Conservation (phyloP, 2,888 invertebrate genomes). For the Drosophila picticornis region DNA sequence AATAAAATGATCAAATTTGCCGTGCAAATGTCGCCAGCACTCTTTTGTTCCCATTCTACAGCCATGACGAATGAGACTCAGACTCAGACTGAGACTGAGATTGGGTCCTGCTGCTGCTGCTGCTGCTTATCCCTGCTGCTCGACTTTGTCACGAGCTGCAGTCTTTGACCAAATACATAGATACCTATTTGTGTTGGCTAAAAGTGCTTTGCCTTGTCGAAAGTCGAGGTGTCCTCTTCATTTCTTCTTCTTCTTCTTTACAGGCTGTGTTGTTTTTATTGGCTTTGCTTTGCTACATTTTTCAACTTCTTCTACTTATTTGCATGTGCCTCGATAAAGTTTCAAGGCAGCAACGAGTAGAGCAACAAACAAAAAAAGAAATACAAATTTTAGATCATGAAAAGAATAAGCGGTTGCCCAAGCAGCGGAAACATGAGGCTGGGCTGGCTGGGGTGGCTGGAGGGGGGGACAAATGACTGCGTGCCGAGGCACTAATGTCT, state of each 20-base stretch:
- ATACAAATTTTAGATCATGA: conserved; percentile 12
- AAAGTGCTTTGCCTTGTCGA: not conserved
- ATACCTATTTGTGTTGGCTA: not conserved
- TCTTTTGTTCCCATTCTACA: not conserved
- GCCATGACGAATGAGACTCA: conserved; percentile 29
- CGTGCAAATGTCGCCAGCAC: conserved; percentile 30
- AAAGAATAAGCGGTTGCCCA: conserved; percentile 39
- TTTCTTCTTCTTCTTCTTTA: no score
- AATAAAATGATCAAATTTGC: conserved; percentile 72
- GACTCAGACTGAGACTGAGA: not conserved
- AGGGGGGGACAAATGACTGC: conserved; percentile 32
- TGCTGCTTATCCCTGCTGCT: not conserved
- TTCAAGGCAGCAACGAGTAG: conserved; percentile 17
- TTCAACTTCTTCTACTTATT: conserved; percentile 24
- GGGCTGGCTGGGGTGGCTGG: not conserved
- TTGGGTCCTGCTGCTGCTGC: conserved; percentile 1
- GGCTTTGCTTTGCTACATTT: conserved; percentile 13
- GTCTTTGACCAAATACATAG: not conserved
- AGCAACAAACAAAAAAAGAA: conserved; percentile 16
- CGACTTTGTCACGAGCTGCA: conserved; percentile 17
- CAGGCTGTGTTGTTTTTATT: not conserved
- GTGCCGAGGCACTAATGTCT: conserved; percentile 70
- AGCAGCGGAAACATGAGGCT: conserved; percentile 26
- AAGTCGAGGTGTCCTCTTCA: conserved; percentile 26
- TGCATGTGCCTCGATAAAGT: conserved; percentile 54